A percentile compares a stretch with the other conserved stretches of the same genome.
phyloP scores from a whole-genome alignment of 2,888 invertebrate genomes.

The Acrobasis suavella region DNA sequence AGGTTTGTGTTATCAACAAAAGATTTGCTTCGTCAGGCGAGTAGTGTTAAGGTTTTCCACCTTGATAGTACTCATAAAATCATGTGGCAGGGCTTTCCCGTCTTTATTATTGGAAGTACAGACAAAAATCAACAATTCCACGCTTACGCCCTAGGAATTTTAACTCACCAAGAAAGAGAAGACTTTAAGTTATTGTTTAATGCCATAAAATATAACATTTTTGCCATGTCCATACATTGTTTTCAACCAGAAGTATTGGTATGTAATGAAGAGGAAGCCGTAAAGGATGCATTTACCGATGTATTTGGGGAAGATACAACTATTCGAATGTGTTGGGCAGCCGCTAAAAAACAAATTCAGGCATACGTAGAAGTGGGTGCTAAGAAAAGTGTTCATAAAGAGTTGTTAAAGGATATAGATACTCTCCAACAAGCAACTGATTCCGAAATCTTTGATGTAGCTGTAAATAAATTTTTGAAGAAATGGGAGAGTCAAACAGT shows the following conservation, averaged over 20 bases:
- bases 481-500: slow-evolving; percentile 32
- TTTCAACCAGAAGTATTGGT: slow-evolving; percentile 30
- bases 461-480: slow-evolving; percentile 36
- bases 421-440: slow-evolving; percentile 32
- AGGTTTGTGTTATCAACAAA: slow-evolving; percentile 33
- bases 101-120: slow-evolving; percentile 34
- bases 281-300: slow-evolving; percentile 29
- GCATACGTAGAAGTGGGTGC: slow-evolving; percentile 30
- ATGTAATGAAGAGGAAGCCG: slow-evolving; percentile 34
- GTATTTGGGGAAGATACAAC: slow-evolving; percentile 34
- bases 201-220: slow-evolving; percentile 28
- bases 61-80: slow-evolving; percentile 37
- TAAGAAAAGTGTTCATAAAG: slow-evolving; percentile 30
- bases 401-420: slow-evolving; percentile 35
- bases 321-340: slow-evolving; percentile 39
- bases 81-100: slow-evolving; percentile 37
- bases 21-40: slow-evolving; percentile 29
- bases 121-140: slow-evolving; percentile 30
- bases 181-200: slow-evolving; percentile 34
- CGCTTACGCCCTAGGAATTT: slow-evolving; percentile 21
- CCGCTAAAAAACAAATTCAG: slow-evolving; percentile 38
- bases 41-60: slow-evolving; percentile 25
- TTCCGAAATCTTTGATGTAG: slow-evolving; percentile 34
- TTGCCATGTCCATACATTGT: slow-evolving; percentile 25
- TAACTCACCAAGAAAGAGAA: slow-evolving; percentile 27